A percentile compares a stretch with the other conserved stretches of the same genome.
phyloP scores from a whole-genome alignment of 2,888 invertebrate species.

The Mystacides longicornis region DNA sequence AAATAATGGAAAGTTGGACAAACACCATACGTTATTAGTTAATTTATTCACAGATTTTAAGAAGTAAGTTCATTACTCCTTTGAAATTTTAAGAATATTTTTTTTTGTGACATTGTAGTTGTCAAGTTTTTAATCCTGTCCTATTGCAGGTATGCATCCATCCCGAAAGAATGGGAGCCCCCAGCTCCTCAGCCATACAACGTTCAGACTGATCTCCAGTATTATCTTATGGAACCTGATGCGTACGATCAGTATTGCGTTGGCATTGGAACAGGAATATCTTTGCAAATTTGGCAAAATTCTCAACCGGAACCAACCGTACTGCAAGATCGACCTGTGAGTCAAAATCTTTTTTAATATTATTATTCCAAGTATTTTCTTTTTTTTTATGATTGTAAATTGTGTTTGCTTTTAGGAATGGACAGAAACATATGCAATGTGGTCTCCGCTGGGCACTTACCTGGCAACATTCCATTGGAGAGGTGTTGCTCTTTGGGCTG shows the following conservation, averaged over 20 bases:
- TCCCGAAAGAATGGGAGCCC: conserved; percentile 88
- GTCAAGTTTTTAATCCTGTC: neutral
- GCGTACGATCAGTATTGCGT: conserved; percentile 94
- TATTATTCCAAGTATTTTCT: no score
- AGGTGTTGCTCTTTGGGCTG: conserved; percentile 97
- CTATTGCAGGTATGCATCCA: conserved; percentile 79
- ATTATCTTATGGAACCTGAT: conserved; percentile 88
- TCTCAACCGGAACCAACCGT: conserved; percentile 77
- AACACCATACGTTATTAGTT: conserved; percentile 87
- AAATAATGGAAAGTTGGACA: conserved; percentile 93
- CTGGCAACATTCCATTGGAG: conserved; percentile 92
- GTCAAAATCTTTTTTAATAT: no score
- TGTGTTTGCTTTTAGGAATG: conserved; percentile 58
- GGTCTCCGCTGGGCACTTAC: conserved; percentile 97
- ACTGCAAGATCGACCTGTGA: conserved; percentile 74
- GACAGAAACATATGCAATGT: conserved; percentile 93
- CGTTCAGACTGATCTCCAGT: conserved; percentile 87
- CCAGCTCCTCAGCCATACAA: conserved; percentile 85
- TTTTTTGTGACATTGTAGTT: neutral
- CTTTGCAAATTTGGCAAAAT: conserved; percentile 84
- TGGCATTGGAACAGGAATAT: conserved; percentile 73
- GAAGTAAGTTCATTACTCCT: conserved; percentile 55
- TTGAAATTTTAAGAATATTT: neutral
- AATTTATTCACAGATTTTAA: conserved; percentile 94
- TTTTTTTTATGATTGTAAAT: no score